Conservation (phyloP, 1,140 invertebrate genomes). For the Ips typographus region DNA sequence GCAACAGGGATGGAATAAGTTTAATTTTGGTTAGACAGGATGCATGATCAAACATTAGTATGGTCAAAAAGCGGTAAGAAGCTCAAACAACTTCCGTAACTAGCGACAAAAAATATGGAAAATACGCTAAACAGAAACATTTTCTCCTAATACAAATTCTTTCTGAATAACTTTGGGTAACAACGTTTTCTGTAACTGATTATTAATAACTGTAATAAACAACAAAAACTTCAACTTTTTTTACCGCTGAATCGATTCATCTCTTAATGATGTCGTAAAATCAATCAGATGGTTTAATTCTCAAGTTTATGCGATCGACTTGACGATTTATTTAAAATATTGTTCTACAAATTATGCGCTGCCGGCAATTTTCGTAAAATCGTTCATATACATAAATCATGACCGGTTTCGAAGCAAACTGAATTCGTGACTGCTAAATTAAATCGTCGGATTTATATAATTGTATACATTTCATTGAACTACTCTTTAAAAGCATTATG, state of each 20-base stretch:
- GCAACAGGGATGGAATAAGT: not conserved
- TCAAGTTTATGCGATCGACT: not conserved
- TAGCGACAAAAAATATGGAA: too few species aligned
- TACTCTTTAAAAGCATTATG: slow-evolving; percentile 4
- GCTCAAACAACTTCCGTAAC: too few species aligned
- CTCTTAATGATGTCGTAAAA: not conserved
- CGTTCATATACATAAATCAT: slow-evolving; percentile 4
- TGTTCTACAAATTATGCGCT: slow-evolving; percentile 8
- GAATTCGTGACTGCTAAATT: slow-evolving; percentile 9
- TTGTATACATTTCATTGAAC: slow-evolving; percentile 22
- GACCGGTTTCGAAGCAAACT: slow-evolving; percentile 3
- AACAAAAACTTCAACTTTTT: too few species aligned
- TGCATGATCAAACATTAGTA: too few species aligned
- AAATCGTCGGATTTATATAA: slow-evolving; percentile 11
- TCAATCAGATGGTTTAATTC: not conserved
- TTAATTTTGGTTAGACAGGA: too few species aligned
- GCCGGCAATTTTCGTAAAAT: not conserved
- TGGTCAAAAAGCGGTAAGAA: too few species aligned
- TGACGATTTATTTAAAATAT: slow-evolving; percentile 6
- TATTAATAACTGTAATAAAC: too few species aligned
- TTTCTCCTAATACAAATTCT: too few species aligned
- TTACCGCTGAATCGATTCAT: too few species aligned
- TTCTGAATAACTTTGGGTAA: too few species aligned
- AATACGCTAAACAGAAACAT: too few species aligned
- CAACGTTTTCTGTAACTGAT: too few species aligned